Percentiles rank a stretch among this genome's conserved stretches.
Evolutionary conservation across 2,113 vertebrate species (phyloP).

Genomic region (Lamprotornis superbus): DNA sequence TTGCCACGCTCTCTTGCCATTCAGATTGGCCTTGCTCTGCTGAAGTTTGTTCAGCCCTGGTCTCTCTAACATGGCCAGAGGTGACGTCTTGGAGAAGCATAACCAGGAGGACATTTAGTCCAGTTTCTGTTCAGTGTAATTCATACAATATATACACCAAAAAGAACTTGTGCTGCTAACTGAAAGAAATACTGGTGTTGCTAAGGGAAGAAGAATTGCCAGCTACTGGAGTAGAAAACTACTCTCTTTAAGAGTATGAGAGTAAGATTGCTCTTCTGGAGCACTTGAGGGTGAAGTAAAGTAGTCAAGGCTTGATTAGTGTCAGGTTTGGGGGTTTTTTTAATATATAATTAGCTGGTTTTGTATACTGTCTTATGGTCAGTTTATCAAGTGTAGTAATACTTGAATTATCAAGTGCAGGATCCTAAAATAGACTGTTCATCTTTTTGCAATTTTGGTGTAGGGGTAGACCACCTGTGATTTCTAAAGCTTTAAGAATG

Average conservation of each 20-base stretch:
- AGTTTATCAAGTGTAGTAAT: background rate
- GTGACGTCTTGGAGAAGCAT: background rate
- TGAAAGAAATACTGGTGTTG: background rate
- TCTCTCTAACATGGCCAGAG: background rate
- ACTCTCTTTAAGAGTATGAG: background rate
- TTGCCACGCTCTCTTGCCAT: background rate
- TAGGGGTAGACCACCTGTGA: background rate
- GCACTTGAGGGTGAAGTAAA: background rate
- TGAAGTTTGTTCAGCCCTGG: background rate
- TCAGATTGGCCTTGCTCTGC: background rate
- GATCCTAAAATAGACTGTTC: background rate
- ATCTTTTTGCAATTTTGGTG: background rate
- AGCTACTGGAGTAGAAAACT: background rate
- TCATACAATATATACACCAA: background rate
- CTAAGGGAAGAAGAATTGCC: background rate
- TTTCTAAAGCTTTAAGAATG: background rate
- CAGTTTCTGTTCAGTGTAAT: background rate
- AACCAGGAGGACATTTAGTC: background rate
- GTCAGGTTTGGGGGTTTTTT: background rate
- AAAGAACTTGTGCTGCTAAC: background rate
- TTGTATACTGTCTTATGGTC: background rate
- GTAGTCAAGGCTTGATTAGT: background rate
- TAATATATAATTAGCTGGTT: background rate
- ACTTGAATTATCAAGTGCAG: background rate
- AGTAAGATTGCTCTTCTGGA: background rate